Evolutionary conservation across 2,888 invertebrate species (phyloP), one percentile per base, ranked within the genome.

Genomic region (Melanophora roralis): DNA sequence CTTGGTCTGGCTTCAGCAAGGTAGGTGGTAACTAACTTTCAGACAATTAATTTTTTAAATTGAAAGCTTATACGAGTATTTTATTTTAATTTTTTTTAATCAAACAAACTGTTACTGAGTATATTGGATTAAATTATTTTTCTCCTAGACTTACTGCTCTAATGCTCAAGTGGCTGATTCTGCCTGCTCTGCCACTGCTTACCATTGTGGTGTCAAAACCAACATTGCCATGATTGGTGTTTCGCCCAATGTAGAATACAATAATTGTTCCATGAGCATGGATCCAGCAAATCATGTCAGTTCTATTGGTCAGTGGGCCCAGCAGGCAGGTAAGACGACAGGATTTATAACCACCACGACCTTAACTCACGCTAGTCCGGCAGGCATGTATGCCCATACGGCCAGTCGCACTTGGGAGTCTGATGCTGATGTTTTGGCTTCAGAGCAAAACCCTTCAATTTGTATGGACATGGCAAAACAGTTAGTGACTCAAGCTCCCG

Each of bases 351-450:
- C 96, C 0, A 95, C 94, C 0, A 94, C 95, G 0, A 90, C 95
- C 11, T 92, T 96, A 0, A 96, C 96, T 0, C 95, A 96, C 86
- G 96, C 95, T 0, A 94, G 95, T 1, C 95, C 96, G 0, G 93
- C 94, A 0, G 93, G 92, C 0, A 89, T 91, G 84, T 93, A 92
- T 84, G 92, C 93, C 0, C 92, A 93, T 78, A 91, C 92, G 0
- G 92, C 94, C 0, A 91, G 93, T 73, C 90, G 95, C 6, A 91
- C 93, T 83, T 95, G 95, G 94, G 95, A 95, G 88, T 91, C 91
- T 2, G 95, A 95, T 84, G 91, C 90, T 0, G 92, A 93, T 57
- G 85, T 93, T 0, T 43, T 53, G n/a, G 78, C 69, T 7, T 55
- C 9, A 0, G 8, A 19, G 1, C 36, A 55, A 14, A 78, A 83